A percentile compares a stretch with the other conserved stretches of the same genome.
These are phyloP conservation scores for Clitarchus hookeri DNA, from an alignment of 2,888 invertebrate genomes.

Conservation along the genomic window DNA sequence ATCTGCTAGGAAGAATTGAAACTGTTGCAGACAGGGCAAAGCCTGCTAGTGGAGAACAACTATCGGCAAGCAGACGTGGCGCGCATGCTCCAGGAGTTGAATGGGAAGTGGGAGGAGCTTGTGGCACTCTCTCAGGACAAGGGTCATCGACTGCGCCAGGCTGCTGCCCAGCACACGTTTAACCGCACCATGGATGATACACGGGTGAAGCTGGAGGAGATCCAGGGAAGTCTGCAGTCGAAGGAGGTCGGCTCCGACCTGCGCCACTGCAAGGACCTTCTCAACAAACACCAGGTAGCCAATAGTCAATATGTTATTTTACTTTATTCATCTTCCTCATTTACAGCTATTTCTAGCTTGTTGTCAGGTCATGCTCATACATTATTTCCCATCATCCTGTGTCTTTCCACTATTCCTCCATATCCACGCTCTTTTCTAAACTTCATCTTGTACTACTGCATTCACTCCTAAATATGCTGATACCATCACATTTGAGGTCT, in stretches of 20 bases:
- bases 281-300: constrained; percentile 82
- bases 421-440: no score
- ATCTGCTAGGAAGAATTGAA: not conserved
- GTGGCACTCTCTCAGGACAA: constrained; percentile 69
- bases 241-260: constrained; percentile 87
- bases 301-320: no score
- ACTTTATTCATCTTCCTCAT: no score
- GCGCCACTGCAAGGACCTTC: constrained; percentile 85
- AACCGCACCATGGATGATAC: constrained; percentile 88
- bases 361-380: no score
- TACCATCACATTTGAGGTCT: no score
- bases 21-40: constrained; percentile 63
- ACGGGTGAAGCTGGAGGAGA: constrained; percentile 80
- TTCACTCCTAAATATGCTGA: no score
- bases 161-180: constrained; percentile 76
- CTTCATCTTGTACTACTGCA: no score
- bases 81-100: constrained; percentile 68
- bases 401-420: no score
- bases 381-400: no score
- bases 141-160: constrained; percentile 82
- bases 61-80: constrained; percentile 73
- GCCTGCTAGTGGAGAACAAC: constrained; percentile 71
- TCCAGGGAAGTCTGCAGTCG: constrained; percentile 77
- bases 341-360: no score
- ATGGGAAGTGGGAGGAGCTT: constrained; percentile 77